phyloP scores from a whole-genome alignment of 2,797 vertebrate species.

The Alfaro cultratus region DNA sequence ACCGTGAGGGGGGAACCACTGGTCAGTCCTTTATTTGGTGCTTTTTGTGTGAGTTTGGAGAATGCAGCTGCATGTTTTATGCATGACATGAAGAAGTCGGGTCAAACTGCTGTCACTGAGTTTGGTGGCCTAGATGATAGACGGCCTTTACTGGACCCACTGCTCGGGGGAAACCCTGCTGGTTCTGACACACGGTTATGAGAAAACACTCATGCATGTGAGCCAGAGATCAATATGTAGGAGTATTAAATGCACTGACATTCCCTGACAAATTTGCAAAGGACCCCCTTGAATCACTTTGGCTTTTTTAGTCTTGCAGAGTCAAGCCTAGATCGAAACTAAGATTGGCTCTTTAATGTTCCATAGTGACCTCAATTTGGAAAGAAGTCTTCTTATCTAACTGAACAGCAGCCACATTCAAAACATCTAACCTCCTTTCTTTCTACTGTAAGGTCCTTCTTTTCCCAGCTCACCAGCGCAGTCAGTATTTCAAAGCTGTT shows the following conservation, averaged over 20 bases:
- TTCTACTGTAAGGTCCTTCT: conserved; percentile 18
- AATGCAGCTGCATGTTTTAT: conserved; percentile 7
- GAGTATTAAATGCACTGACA: not conserved
- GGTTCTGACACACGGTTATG: conserved; percentile 8
- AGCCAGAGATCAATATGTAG: not conserved
- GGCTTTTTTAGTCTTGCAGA: conserved; percentile 1
- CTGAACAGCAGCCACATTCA: conserved; percentile 28
- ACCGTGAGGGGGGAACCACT: conserved; percentile 71
- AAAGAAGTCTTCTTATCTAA: conserved; percentile 37
- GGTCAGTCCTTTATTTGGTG: conserved; percentile 57
- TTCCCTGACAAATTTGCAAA: not conserved
- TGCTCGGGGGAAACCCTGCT: conserved; percentile 55
- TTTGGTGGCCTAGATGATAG: conserved; percentile 28
- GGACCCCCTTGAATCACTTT: not conserved
- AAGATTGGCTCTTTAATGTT: conserved; percentile 46
- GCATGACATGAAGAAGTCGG: not conserved
- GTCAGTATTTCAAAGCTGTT: conserved; percentile 26
- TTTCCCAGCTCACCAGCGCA: conserved; percentile 9
- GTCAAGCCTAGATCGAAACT: conserved; percentile 11
- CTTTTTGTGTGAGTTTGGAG: conserved; percentile 8
- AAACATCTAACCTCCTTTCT: conserved; percentile 11
- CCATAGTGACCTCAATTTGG: conserved; percentile 45
- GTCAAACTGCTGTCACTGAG: not conserved
- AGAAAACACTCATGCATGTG: not conserved
- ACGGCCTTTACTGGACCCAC: not conserved